phyloP scores from a whole-genome alignment of 2,113 vertebrate genomes.

The Peromyscus maniculatus region DNA sequence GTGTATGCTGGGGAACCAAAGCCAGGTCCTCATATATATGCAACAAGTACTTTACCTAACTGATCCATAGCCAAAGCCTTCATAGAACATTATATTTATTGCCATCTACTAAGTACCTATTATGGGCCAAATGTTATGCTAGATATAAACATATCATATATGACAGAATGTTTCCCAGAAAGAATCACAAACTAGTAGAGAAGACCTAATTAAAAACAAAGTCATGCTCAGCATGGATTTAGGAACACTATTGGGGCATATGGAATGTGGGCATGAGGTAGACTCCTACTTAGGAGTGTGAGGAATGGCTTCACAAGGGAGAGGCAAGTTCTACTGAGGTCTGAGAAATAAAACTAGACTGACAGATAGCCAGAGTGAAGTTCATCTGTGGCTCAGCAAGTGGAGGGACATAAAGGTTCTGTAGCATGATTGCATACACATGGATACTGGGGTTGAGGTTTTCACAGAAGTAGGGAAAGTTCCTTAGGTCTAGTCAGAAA shows the following conservation, averaged over 20 bases:
- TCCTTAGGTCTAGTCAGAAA: not conserved
- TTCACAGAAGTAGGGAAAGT: not conserved
- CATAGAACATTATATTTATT: not conserved
- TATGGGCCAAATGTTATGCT: not conserved
- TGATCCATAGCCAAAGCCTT: not conserved
- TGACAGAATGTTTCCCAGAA: not conserved
- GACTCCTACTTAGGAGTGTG: not conserved
- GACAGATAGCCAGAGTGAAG: constrained; percentile 12
- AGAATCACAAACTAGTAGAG: not conserved
- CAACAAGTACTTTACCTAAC: not conserved
- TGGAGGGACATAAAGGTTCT: constrained; percentile 6
- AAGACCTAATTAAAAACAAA: not conserved
- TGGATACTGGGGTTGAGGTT: not conserved
- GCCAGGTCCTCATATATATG: not conserved
- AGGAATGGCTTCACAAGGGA: constrained; percentile 51
- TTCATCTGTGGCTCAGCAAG: constrained; percentile 45
- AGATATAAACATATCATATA: not conserved
- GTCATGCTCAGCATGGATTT: not conserved
- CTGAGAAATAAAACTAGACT: constrained; percentile 5
- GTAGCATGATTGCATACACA: not conserved
- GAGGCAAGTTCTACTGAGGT: constrained; percentile 44
- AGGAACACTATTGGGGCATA: not conserved
- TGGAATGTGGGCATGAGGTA: not conserved
- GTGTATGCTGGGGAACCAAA: not conserved
- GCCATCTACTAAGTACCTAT: not conserved